Evolutionary conservation across 2,113 vertebrate species (phyloP).

Genomic region (Willisornis vidua): DNA sequence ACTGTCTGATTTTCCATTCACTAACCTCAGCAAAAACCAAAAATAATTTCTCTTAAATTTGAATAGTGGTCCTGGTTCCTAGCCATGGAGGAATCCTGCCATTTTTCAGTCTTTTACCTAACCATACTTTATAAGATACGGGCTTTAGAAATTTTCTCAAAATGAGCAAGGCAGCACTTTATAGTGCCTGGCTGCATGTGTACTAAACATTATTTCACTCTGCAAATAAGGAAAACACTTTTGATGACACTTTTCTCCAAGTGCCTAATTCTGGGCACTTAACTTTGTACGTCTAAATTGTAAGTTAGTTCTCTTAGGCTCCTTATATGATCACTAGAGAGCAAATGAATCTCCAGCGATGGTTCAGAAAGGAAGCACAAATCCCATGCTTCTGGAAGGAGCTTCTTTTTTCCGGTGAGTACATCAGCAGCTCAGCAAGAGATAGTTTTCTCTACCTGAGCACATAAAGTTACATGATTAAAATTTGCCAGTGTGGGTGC

Average conservation of each 20-base stretch:
- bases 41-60: not conserved
- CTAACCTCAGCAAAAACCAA: not conserved
- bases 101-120: not conserved
- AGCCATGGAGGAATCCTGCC: not conserved
- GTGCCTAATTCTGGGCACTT: not conserved
- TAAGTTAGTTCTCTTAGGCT: not conserved
- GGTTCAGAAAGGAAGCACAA: not conserved
- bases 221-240: not conserved
- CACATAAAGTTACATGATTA: not conserved
- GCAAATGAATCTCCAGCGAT: not conserved
- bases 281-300: not conserved
- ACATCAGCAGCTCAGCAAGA: not conserved
- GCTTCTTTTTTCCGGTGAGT: not conserved
- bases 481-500: not conserved
- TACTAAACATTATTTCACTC: not conserved
- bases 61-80: not conserved
- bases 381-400: not conserved
- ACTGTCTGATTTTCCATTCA: not conserved
- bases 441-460: not conserved
- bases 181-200: not conserved
- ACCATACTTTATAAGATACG: not conserved
- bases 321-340: not conserved
- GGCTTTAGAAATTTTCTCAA: not conserved
- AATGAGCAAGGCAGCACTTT: not conserved
- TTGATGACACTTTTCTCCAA: not conserved